Base-by-base conservation (phyloP, 2,113 vertebrate genomes). In the Perca flavescens region DNA sequence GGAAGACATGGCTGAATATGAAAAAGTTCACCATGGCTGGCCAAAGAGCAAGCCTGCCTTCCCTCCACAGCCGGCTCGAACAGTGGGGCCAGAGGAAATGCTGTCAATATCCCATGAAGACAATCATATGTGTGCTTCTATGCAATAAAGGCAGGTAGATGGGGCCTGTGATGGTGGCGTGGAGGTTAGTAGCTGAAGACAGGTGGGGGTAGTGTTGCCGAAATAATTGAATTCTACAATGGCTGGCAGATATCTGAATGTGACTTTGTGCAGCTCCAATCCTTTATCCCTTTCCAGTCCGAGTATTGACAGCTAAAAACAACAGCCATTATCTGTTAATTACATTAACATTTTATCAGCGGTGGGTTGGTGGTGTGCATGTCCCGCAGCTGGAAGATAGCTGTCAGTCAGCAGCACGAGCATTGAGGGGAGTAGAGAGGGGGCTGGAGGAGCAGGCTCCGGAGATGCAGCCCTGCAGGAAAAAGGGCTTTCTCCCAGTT, bases 261-360 rank as follows among this genome's bases (percentile, higher is more conserved):
- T 96, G 95, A 96, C 95, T 95, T 96, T 96, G 95, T 83, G 87
- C 88, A 53, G 86, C 90, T 92, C 88, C 89, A 85, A 95, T 95
- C 94, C 93, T 94, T 96, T 96, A 96, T 96, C 94, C 95, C 87
- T 90, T 90, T 86, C 72, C 91, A 83, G 93, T 94, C 90, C 67
- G 85, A 94, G 93, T 96, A 96, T 96, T 93, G 95, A 96, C 95
- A 96, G 94, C 94, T 95, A 95, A 96, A 96, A 96, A 96, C 94
- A 96, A 96, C 95, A 95, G 95, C 94, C 95, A 96, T 96, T 96
- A 96, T 96, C 95, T 95, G 95, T 96, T 96, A 96, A 96, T 96
- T 96, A 96, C 95, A 96, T 96, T 96, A 96, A 96, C 95, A 96
- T 96, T 96, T 96, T 96, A 96, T 96, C 95, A 95, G 95, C 79